Conservation (phyloP, 2,888 invertebrate genomes). For the Achlya flavicornis region DNA sequence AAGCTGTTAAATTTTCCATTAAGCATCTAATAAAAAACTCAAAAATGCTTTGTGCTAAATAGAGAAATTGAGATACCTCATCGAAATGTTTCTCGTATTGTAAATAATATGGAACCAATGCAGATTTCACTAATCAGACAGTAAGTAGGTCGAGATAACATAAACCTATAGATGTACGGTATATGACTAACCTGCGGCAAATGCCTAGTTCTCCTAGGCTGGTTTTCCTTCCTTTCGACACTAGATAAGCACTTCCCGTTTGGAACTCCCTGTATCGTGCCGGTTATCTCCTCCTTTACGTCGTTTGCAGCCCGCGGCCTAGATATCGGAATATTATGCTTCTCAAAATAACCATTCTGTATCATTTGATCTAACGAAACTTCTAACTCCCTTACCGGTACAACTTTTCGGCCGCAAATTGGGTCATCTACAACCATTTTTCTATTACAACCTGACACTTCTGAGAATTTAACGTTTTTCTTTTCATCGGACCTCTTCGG, state of each 20-base stretch:
- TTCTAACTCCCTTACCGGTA: slow-evolving; percentile 77
- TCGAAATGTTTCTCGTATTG: no score
- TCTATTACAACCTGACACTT: slow-evolving; percentile 76
- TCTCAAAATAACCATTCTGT: slow-evolving; percentile 79
- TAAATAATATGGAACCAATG: no score
- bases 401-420: slow-evolving; percentile 70
- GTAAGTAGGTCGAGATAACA: no score
- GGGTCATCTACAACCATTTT: slow-evolving; percentile 79
- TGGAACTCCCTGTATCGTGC: slow-evolving; percentile 43
- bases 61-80: no score
- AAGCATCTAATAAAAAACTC: no score
- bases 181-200: slow-evolving; percentile 64
- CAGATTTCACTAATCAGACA: no score
- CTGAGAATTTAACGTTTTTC: slow-evolving; percentile 80
- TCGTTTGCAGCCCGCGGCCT: slow-evolving; percentile 51
- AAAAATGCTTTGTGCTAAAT: no score
- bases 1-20: no score
- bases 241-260: slow-evolving; percentile 73
- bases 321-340: slow-evolving; percentile 75
- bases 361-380: slow-evolving; percentile 81
- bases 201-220: slow-evolving; percentile 63
- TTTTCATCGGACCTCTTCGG: slow-evolving; percentile 71
- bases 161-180: no score
- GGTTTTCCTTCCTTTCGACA: slow-evolving; percentile 49
- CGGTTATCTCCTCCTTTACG: slow-evolving; percentile 54